Conservation (phyloP, 2,888 invertebrate species). For the Plebejus argus region DNA sequence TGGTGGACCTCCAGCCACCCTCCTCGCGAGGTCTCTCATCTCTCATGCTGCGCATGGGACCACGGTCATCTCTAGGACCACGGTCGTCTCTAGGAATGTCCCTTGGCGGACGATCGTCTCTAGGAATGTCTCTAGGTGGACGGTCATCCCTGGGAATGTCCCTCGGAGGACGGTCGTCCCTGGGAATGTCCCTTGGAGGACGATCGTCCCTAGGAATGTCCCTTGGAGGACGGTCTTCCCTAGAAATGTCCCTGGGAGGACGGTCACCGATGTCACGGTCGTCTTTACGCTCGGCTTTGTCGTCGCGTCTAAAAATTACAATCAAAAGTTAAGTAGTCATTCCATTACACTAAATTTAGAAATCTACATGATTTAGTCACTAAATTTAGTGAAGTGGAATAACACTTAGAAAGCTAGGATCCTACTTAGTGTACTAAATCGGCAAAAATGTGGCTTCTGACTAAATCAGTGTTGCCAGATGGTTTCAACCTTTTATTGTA, state of each 20-base stretch:
- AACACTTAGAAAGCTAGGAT: too few species aligned
- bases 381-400: too few species aligned
- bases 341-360: too few species aligned
- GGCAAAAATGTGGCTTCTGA: too few species aligned
- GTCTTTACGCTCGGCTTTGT: conserved; percentile 34
- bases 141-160: conserved; percentile 44
- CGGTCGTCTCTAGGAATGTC: conserved; percentile 43
- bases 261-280: conserved; percentile 38
- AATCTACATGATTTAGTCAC: too few species aligned
- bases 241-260: conserved; percentile 37
- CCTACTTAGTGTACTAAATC: too few species aligned
- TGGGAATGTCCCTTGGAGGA: conserved; percentile 40
- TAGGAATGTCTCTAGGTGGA: conserved; percentile 44
- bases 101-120: conserved; percentile 32
- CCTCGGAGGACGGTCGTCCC: conserved; percentile 41
- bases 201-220: conserved; percentile 29
- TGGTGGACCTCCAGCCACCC: conserved; percentile 58
- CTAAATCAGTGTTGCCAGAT: too few species aligned
- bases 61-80: conserved; percentile 47
- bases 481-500: too few species aligned
- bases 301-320: conserved; percentile 36
- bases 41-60: conserved; percentile 42
- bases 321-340: neutral
- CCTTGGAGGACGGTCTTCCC: conserved; percentile 39
- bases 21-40: conserved; percentile 49